These are phyloP conservation scores for Artemia sp. DNA, from an alignment of 2,888 invertebrate genomes.

Conservation along the genomic window DNA sequence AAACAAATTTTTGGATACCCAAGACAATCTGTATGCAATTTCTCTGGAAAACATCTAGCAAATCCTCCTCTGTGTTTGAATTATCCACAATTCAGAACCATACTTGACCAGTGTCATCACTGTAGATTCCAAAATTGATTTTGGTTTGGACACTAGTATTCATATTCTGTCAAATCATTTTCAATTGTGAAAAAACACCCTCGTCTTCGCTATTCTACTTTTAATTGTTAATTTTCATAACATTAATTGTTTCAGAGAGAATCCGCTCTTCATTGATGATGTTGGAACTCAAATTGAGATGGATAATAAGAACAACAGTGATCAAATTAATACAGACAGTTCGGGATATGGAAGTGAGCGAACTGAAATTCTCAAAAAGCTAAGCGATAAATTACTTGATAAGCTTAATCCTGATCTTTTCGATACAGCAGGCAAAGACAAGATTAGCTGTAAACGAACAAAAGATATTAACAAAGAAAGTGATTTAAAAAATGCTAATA, in stretches of 20 bases:
- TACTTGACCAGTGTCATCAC: no score
- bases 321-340: neutral
- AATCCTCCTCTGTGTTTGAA: no score
- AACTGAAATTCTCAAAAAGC: neutral
- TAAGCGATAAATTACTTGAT: neutral
- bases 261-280: slow-evolving; percentile 3
- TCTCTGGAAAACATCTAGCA: no score
- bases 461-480: neutral
- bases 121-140: no score
- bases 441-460: neutral
- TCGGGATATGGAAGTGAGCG: slow-evolving; percentile 7
- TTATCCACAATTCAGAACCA: no score
- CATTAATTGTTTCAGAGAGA: neutral
- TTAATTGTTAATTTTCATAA: no score
- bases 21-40: no score
- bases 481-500: neutral
- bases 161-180: no score
- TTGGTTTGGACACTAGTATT: no score
- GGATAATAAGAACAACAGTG: neutral
- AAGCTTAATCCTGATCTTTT: neutral
- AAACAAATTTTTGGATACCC: no score
- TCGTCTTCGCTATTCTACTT: no score
- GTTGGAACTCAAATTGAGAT: neutral
- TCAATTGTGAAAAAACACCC: no score
- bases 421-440: neutral